phyloP scores from a whole-genome alignment of 2,888 invertebrate species.

The Pelosia muscerda region DNA sequence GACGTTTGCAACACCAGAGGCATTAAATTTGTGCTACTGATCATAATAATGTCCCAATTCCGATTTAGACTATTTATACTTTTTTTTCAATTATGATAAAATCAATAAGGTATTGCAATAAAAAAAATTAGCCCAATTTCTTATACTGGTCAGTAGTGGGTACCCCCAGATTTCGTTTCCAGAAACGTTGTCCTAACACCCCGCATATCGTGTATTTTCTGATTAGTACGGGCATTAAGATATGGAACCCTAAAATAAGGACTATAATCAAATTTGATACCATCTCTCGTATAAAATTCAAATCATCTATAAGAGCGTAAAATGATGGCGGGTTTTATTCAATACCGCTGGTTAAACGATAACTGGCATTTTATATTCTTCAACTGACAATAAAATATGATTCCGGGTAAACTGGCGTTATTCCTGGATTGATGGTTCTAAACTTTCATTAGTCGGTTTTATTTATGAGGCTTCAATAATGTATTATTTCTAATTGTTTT shows the following conservation, averaged over 20 bases:
- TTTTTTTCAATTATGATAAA: no score
- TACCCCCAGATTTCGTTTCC: no score
- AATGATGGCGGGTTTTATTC: constrained; percentile 29
- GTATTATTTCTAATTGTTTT: not conserved
- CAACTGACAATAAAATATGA: constrained; percentile 9
- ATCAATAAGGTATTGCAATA: no score
- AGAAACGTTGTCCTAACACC: no score
- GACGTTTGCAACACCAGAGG: no score
- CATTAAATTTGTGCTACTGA: no score
- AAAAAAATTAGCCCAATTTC: no score
- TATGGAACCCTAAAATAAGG: constrained; percentile 11
- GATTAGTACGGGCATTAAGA: no score
- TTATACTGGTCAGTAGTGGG: no score
- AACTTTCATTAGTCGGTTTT: not conserved
- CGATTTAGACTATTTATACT: no score
- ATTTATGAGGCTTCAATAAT: not conserved
- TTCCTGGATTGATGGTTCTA: constrained; percentile 5
- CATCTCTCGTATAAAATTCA: constrained; percentile 23
- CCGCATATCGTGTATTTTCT: no score
- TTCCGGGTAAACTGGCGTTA: not conserved
- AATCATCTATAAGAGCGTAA: constrained; percentile 22
- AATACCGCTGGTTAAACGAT: constrained; percentile 16
- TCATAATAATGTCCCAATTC: no score
- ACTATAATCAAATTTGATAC: constrained; percentile 31
- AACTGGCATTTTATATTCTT: constrained; percentile 11